Evolutionary conservation across 2,888 invertebrate species (phyloP).

Genomic region (Leptinotarsa haldemani): DNA sequence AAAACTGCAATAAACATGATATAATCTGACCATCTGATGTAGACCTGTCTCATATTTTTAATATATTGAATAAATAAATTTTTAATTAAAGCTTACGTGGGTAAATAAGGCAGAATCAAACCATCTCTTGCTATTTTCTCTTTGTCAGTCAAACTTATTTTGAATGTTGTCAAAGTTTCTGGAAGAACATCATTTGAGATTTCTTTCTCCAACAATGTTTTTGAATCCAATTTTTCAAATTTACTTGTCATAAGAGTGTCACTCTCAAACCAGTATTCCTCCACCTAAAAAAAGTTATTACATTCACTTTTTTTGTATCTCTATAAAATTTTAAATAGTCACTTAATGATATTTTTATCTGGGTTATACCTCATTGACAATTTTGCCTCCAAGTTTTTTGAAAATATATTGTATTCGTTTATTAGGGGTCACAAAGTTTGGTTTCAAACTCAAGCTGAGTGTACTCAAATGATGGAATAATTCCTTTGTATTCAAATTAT

Average conservation of each 20-base stretch:
- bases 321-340: neutral
- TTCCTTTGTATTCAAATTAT: constrained; percentile 63
- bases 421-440: constrained; percentile 60
- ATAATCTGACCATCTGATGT: no score
- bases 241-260: constrained; percentile 59
- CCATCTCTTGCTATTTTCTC: constrained; percentile 70
- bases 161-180: constrained; percentile 72
- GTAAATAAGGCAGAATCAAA: constrained; percentile 72
- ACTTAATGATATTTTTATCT: neutral
- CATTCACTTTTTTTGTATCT: neutral
- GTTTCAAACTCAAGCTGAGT: constrained; percentile 61
- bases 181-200: constrained; percentile 57
- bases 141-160: constrained; percentile 72
- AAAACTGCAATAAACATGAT: no score
- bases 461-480: constrained; percentile 67
- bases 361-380: constrained; percentile 64
- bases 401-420: constrained; percentile 62
- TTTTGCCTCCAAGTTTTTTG: constrained; percentile 69
- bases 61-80: constrained; percentile 11
- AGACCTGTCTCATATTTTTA: neutral
- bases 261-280: constrained; percentile 59
- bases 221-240: constrained; percentile 60
- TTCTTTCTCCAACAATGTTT: constrained; percentile 43
- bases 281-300: constrained; percentile 42
- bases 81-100: constrained; percentile 59